These are phyloP conservation scores for Drosophila saltans DNA, from an alignment of 1,140 invertebrate genomes.

Conservation along the genomic window DNA sequence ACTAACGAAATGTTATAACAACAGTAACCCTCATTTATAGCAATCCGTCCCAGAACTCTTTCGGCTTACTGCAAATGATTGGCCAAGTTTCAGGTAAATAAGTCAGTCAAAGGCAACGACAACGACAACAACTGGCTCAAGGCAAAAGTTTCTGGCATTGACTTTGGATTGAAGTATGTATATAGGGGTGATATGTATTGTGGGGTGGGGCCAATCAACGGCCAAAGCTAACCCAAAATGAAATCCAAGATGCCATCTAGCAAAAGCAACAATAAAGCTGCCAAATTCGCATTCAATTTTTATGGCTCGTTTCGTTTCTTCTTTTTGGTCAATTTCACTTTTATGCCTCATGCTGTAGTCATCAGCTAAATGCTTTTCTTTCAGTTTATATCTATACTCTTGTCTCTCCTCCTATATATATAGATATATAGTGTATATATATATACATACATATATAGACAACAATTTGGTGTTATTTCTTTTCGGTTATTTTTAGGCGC, in stretches of 20 bases:
- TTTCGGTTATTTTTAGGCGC: slow-evolving; percentile 14
- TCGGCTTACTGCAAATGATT: slow-evolving; percentile 56
- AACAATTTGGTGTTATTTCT: slow-evolving; percentile 24
- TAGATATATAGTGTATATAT: slow-evolving; percentile 29
- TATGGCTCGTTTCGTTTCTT: slow-evolving; percentile 56
- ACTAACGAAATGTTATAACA: no score
- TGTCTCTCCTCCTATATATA: slow-evolving; percentile 40
- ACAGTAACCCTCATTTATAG: no score
- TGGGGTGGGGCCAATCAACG: slow-evolving; percentile 54
- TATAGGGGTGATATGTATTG: no score
- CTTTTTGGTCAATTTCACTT: slow-evolving; percentile 77
- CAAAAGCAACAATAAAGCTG: slow-evolving; percentile 36
- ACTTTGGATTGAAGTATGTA: slow-evolving; percentile 50
- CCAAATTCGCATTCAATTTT: slow-evolving; percentile 65
- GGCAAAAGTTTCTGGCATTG: slow-evolving; percentile 51
- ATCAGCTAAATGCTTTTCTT: slow-evolving; percentile 68
- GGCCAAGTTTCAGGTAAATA: slow-evolving; percentile 44
- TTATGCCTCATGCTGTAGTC: slow-evolving; percentile 66
- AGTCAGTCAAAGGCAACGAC: slow-evolving; percentile 13
- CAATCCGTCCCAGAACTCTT: slow-evolving; percentile 7
- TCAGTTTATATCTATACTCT: slow-evolving; percentile 12
- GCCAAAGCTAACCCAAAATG: slow-evolving; percentile 23
- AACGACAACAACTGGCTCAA: slow-evolving; percentile 21
- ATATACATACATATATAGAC: slow-evolving; percentile 10
- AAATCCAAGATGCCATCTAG: slow-evolving; percentile 21